Evolutionary conservation across 2,888 invertebrate species (phyloP).

Genomic region (Pheosia tremula): DNA sequence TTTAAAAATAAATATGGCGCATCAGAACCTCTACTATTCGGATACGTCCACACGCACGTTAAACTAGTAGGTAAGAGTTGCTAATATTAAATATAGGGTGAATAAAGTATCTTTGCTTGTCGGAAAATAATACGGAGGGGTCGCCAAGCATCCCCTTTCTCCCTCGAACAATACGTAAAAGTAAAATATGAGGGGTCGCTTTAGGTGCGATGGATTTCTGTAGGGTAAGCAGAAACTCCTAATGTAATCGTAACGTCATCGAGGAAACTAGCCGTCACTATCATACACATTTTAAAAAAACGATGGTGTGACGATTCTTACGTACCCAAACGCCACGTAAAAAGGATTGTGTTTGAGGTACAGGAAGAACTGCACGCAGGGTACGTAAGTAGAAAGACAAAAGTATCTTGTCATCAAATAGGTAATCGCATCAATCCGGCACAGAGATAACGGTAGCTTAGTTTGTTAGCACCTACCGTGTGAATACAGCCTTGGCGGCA

Average conservation of each 20-base stretch:
- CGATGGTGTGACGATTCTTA: background rate
- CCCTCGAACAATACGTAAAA: background rate
- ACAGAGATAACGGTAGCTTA: conserved; percentile 36
- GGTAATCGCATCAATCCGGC: conserved; percentile 8
- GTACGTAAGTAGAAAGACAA: no score
- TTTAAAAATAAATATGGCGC: conserved; percentile 59
- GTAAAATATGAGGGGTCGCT: no score
- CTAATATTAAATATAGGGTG: no score
- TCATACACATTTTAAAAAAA: no score
- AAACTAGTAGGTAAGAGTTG: background rate
- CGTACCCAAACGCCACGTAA: background rate
- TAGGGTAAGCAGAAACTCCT: no score
- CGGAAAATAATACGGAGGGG: no score
- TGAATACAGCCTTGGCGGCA: conserved; percentile 2
- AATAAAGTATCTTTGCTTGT: no score
- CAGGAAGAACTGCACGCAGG: background rate
- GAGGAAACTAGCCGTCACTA: no score
- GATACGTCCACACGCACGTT: conserved; percentile 36
- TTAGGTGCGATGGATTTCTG: no score
- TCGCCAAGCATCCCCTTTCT: background rate
- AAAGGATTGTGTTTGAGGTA: no score
- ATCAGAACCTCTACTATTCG: conserved; percentile 40
- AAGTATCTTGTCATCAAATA: no score
- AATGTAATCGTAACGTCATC: no score
- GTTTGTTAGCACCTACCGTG: conserved; percentile 11